A percentile compares a stretch with the other conserved stretches of the same genome.
These are phyloP conservation scores for Merluccius polli DNA, from an alignment of 2,797 vertebrate genomes.

Conservation along the genomic window DNA sequence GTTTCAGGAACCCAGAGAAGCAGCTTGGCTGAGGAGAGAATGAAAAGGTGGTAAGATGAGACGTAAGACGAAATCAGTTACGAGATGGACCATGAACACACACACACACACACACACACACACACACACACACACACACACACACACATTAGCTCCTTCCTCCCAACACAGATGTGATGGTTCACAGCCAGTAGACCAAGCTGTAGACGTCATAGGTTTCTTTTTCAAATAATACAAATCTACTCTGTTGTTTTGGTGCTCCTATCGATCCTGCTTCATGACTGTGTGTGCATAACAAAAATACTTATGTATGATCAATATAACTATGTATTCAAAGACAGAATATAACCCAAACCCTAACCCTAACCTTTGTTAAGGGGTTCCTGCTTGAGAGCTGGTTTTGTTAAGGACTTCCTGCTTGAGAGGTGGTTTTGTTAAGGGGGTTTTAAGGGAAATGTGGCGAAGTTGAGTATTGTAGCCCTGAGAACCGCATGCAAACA, in stretches of 20 bases:
- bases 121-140: background rate
- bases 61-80: background rate
- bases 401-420: conserved; percentile 50
- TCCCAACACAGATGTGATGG: background rate
- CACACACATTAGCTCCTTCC: background rate
- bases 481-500: conserved; percentile 12
- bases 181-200: no score
- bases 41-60: background rate
- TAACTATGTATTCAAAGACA: no score
- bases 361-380: conserved; percentile 40
- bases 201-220: no score
- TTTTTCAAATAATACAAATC: no score
- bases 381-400: conserved; percentile 41
- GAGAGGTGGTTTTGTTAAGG: conserved; percentile 35
- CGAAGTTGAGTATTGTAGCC: conserved; percentile 22
- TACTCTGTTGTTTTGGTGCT: no score
- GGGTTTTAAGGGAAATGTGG: conserved; percentile 33
- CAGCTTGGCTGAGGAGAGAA: conserved; percentile 38
- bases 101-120: background rate
- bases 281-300: no score
- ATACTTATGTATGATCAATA: no score
- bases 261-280: no score
- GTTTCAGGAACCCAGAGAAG: conserved; percentile 72
- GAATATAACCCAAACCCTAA: no score
- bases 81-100: background rate